Base-by-base conservation (phyloP, 2,113 vertebrate genomes). In the Rattus rattus region DNA sequence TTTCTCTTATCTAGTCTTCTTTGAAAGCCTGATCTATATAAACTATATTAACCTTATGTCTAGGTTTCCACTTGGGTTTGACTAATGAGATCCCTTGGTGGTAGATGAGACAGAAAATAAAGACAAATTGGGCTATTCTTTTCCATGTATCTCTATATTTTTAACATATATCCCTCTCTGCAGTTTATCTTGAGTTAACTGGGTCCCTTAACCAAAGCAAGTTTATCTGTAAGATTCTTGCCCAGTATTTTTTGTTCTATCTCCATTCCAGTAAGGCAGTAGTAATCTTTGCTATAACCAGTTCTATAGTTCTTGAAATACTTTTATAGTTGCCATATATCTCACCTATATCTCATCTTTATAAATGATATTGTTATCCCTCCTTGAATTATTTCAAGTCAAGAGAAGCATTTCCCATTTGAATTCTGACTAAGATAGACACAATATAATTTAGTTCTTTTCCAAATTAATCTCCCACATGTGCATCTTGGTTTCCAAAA, bases 391-490 rank as follows among this genome's bases (percentile, higher is more conserved):
- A 94, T 72, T 36, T 28, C 90, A 76, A 93, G 72, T 92, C 85
- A 97, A 85, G 81, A 96, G 20, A 26, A 94, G 61, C 52, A 81
- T 92, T 97, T 95, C 81, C 91, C 88, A 22, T 49, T 95, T 59
- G 70, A 54, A 33, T 7, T 56, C 54, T 92, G 30, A 91, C 16
- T 96, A 92, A 95, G 85, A 84, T 0, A 85, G 36, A 43, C 33
- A 89, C 24, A 88, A 91, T 94, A 95, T 75, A 97, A 96, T 96
- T 91, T 54, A 95, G 33, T 92, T 6, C 79, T 94, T 96, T 83
- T 96, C 86, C 11, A 93, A 94, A 96, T 96, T 94, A 95, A 84
- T 89, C 30, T 52, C 14, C 92, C 59, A 87, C 79, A 47, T 90
- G 67, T 91, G 6, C 17, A 92, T 85, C 30, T 88, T 95, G 33